Base-by-base conservation (phyloP, 2,797 vertebrate species). In the Gambelia wislizenii region DNA sequence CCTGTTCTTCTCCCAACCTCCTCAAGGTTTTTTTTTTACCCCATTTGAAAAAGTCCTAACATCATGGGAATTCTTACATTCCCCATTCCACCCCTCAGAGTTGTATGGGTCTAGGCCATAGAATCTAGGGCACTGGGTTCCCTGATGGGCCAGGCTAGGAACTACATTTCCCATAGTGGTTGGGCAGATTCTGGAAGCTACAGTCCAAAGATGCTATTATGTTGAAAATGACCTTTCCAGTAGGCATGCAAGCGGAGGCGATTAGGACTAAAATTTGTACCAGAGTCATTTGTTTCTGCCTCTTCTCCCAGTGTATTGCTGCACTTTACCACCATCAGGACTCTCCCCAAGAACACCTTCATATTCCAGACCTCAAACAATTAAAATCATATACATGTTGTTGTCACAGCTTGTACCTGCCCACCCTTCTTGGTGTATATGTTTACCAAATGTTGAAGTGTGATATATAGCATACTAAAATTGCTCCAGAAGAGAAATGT, bases 301-400 rank as follows among this genome's bases (percentile, higher is more conserved):
- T 81, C 39, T 70, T 39, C n/a, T 56, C 22, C 20, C 52, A 6
- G 18, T 13, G 44, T 52, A 64, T 6, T 64, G n/a, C 33, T 54
- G 22, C 56, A 74, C 22, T 72, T 54, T 52, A 30, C 47, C 22
- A 39, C 13, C 6, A 22, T 1, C 69, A 74, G 22, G 22, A 72
- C 49, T n/a, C 1, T 88, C 93, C 75, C 72, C 86, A 85, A 80
- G 85, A 91, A 89, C 76, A 78, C 85, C 87, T 47, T 91, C 88
- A 84, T 64, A 86, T 86, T 86, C 84, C 54, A 0, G 47, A 56
- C 83, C 69, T 61, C 52, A 27, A 42, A 87, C 27, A 59, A 16
- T 18, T 44, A 81, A 39, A 56, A 25, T 75, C 27, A 47, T 49
- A 61, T 27, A 3, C 13, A 36, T 75, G n/a, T 84, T 78, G 59